Conservation (phyloP, 2,888 invertebrate species). For the Tetragonula carbonaria region DNA sequence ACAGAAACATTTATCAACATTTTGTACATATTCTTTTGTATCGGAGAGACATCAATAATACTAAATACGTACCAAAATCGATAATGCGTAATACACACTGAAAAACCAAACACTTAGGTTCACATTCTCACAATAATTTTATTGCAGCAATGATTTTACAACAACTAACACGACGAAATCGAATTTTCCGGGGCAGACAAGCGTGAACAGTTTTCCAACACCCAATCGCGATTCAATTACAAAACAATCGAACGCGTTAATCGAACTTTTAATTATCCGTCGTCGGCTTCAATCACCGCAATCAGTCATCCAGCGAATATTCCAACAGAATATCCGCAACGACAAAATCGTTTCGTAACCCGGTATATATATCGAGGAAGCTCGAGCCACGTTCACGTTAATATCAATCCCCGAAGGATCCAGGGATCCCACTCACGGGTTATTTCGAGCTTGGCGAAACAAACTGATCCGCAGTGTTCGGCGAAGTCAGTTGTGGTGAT, state of each 20-base stretch:
- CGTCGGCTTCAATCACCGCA: background rate
- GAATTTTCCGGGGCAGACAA: background rate
- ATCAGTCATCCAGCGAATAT: background rate
- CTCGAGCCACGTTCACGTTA: background rate
- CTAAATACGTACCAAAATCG: background rate
- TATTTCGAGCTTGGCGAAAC: slow-evolving; percentile 42
- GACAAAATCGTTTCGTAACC: slow-evolving; percentile 4
- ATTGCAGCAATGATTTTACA: background rate
- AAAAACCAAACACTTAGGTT: background rate
- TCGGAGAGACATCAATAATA: background rate
- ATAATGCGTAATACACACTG: background rate
- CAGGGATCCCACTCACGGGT: slow-evolving; percentile 15
- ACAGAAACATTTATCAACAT: no score
- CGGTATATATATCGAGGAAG: background rate
- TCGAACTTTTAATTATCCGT: slow-evolving; percentile 7
- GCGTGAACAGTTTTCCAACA: background rate
- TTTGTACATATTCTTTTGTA: background rate
- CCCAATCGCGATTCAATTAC: background rate
- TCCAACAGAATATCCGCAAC: slow-evolving; percentile 2
- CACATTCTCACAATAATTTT: background rate
- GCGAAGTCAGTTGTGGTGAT: slow-evolving; percentile 37
- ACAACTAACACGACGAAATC: background rate
- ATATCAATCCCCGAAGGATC: slow-evolving; percentile 43
- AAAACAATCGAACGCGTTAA: slow-evolving; percentile 9
- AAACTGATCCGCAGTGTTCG: slow-evolving; percentile 38